These are phyloP conservation scores for Poeciliopsis turrubarensis DNA, from an alignment of 2,113 vertebrate species.

Conservation along the genomic window DNA sequence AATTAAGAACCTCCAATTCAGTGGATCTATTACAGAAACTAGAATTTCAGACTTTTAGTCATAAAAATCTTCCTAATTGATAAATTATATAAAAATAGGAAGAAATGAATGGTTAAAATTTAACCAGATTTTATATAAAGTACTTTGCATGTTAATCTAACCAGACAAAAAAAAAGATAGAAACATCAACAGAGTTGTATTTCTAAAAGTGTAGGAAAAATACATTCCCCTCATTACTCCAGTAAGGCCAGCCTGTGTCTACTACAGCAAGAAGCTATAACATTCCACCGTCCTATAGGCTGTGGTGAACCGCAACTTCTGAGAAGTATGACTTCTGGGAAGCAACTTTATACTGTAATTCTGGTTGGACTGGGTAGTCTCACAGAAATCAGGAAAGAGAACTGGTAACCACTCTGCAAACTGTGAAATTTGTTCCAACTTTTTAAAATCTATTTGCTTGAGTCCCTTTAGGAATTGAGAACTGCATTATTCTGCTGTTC, in stretches of 20 bases:
- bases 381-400: background rate
- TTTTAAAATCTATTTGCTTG: background rate
- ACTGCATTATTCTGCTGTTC: background rate
- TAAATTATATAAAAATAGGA: too few species aligned
- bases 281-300: background rate
- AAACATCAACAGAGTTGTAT: background rate
- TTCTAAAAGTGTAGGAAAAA: background rate
- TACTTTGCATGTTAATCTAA: too few species aligned
- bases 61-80: too few species aligned
- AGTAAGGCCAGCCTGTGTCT: background rate
- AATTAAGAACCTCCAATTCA: background rate
- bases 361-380: background rate
- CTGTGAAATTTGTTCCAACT: background rate
- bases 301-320: slow-evolving; percentile 2
- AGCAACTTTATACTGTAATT: background rate
- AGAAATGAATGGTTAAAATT: background rate
- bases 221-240: background rate
- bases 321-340: slow-evolving; percentile 6
- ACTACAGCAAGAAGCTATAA: background rate
- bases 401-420: background rate
- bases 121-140: too few species aligned
- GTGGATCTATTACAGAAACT: too few species aligned
- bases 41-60: background rate
- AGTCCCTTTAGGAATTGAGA: background rate
- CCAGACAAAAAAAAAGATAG: background rate